These are phyloP conservation scores for Napeogenes inachia DNA, from an alignment of 2,888 invertebrate genomes.

Conservation along the genomic window DNA sequence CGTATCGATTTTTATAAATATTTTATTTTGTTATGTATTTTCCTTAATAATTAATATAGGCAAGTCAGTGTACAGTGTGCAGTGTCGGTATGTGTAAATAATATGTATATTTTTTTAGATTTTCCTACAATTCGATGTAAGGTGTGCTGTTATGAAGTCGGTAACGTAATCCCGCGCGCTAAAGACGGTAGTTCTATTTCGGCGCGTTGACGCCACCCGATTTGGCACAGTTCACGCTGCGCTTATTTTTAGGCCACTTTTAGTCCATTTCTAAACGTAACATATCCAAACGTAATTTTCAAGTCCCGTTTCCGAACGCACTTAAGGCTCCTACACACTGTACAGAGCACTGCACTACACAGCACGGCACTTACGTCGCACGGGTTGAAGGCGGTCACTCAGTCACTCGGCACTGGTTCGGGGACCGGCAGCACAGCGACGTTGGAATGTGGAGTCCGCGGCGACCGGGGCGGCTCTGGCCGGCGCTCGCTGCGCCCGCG, in stretches of 20 bases:
- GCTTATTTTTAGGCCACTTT: conserved; percentile 57
- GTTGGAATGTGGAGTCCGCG: conserved; percentile 85
- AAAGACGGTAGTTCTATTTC: conserved; percentile 64
- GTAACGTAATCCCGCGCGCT: conserved; percentile 69
- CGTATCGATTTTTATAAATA: no score
- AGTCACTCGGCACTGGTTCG: conserved; percentile 63
- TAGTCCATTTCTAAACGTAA: conserved; percentile 25
- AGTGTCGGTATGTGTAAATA: conserved; percentile 32
- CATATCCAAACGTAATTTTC: conserved; percentile 26
- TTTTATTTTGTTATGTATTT: not conserved
- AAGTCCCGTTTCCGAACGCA: conserved; percentile 36
- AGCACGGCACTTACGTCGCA: conserved; percentile 75
- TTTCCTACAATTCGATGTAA: conserved; percentile 20
- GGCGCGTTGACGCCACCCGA: conserved; percentile 43
- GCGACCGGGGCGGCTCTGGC: conserved; percentile 82
- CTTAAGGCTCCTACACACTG: conserved; percentile 38
- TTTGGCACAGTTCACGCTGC: conserved; percentile 51
- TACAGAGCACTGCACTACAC: conserved; percentile 58
- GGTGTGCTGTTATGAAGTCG: conserved; percentile 31
- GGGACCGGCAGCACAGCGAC: conserved; percentile 73
- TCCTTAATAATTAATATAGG: conserved; percentile 31
- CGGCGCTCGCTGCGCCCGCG: conserved; percentile 38
- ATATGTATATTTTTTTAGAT: conserved; percentile 16
- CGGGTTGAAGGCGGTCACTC: conserved; percentile 74
- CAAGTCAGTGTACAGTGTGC: conserved; percentile 42